A percentile compares a stretch with the other conserved stretches of the same genome.
phyloP scores from a whole-genome alignment of 2,888 invertebrate species.

The Acleris sparsana region DNA sequence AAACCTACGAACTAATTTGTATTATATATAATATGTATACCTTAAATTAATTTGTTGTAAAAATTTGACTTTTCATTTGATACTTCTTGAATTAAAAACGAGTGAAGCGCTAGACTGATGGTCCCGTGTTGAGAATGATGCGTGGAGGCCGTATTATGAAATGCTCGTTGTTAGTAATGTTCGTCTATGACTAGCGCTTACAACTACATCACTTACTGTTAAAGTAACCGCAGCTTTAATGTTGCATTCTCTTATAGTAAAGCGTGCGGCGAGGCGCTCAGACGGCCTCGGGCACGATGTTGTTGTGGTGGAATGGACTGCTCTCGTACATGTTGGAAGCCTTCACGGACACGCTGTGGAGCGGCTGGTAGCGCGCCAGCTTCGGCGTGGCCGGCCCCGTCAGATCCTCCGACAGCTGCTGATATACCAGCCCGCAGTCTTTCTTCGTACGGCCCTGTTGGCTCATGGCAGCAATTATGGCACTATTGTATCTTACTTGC shows the following conservation, averaged over 20 bases:
- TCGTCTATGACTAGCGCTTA: conserved; percentile 78
- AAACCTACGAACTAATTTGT: conserved; percentile 83
- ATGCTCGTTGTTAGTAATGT: conserved; percentile 53
- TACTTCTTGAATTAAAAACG: conserved; percentile 66
- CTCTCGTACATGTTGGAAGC: conserved; percentile 82
- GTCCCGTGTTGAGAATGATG: conserved; percentile 67
- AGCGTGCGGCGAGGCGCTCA: conserved; percentile 61
- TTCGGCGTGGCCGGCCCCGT: conserved; percentile 87
- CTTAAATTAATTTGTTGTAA: conserved; percentile 83
- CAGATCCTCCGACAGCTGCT: conserved; percentile 90
- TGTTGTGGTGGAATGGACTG: conserved; percentile 85
- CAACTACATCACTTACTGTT: conserved; percentile 76
- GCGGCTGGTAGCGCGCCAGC: conserved; percentile 85
- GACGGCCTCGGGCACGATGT: conserved; percentile 85
- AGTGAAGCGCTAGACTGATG: conserved; percentile 76
- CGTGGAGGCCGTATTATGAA: conserved; percentile 60
- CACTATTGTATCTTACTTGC: conserved; percentile 78
- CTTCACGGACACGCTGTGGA: conserved; percentile 76
- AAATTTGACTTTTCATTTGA: conserved; percentile 79
- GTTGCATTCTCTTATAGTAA: conserved; percentile 56
- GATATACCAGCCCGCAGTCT: conserved; percentile 90
- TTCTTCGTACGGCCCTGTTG: conserved; percentile 84
- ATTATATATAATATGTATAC: conserved; percentile 84
- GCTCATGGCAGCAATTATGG: conserved; percentile 81
- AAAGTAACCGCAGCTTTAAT: conserved; percentile 77